Conservation (phyloP, 2,888 invertebrate genomes). For the Myopa tessellatipennis region DNA sequence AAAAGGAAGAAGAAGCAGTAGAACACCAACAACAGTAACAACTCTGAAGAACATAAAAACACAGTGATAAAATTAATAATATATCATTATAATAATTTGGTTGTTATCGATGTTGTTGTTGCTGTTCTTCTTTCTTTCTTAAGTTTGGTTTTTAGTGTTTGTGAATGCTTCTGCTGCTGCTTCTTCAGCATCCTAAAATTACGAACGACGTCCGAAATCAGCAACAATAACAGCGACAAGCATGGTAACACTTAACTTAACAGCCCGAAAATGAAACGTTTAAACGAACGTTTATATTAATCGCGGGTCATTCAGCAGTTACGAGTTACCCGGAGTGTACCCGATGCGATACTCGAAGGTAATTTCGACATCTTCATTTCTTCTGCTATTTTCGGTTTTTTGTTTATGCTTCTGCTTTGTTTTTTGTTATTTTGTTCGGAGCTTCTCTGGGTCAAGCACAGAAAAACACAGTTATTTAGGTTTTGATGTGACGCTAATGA, state of each 20-base stretch:
- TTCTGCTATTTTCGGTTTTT: background rate
- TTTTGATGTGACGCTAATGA: too few species aligned
- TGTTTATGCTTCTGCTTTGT: too few species aligned
- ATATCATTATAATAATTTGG: too few species aligned
- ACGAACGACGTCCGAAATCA: background rate
- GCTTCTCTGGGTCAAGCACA: background rate
- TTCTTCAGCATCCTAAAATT: background rate
- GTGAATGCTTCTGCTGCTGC: background rate
- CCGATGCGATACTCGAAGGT: background rate
- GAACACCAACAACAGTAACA: background rate
- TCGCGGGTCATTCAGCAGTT: slow-evolving; percentile 28
- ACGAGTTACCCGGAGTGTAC: background rate
- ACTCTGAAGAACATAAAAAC: background rate
- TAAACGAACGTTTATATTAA: slow-evolving; percentile 36
- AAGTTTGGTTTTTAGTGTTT: background rate
- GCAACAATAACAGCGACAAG: background rate
- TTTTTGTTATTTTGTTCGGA: too few species aligned
- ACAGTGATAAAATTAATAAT: background rate
- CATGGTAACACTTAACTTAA: background rate
- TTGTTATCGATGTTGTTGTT: background rate
- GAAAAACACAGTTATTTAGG: background rate
- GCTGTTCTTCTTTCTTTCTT: background rate
- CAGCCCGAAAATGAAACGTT: slow-evolving; percentile 14
- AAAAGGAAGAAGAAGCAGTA: background rate
- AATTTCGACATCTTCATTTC: slow-evolving; percentile 17